Evolutionary conservation across 2,113 vertebrate species (phyloP).

Genomic region (Nothocercus julius): DNA sequence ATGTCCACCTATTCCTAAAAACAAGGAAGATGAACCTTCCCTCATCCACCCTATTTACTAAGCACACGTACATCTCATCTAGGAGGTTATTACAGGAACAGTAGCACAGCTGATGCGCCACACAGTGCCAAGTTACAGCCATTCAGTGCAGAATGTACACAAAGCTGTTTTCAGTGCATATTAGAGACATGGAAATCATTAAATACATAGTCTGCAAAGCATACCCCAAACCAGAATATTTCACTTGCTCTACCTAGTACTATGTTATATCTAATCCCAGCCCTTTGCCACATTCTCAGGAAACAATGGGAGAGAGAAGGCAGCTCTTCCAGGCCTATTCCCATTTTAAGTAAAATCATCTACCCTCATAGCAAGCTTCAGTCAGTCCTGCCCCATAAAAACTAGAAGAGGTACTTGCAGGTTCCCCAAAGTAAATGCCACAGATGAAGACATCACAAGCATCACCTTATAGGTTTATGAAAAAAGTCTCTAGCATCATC

Average conservation of each 20-base stretch:
- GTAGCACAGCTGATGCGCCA: not conserved
- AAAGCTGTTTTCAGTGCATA: not conserved
- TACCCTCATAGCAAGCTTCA: not conserved
- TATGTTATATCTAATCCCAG: not conserved
- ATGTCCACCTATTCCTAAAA: not conserved
- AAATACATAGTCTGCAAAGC: not conserved
- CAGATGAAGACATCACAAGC: not conserved
- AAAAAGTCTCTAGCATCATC: not conserved
- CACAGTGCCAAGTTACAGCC: not conserved
- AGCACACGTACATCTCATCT: not conserved
- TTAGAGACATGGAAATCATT: not conserved
- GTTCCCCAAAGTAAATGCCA: not conserved
- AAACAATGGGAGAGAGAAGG: not conserved
- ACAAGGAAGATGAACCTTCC: not conserved
- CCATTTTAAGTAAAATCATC: not conserved
- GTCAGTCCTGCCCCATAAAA: not conserved
- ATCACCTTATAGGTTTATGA: not conserved
- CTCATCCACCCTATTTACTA: not conserved
- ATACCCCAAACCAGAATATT: not conserved
- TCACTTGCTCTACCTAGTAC: not conserved
- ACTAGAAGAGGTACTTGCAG: not conserved
- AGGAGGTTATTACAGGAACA: not conserved
- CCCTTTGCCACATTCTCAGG: not conserved
- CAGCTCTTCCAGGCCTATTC: not conserved
- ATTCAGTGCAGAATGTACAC: not conserved